A percentile compares a stretch with the other conserved stretches of the same genome.
Evolutionary conservation across 2,113 vertebrate species (phyloP).

Genomic region (Marcusenius ussheri): DNA sequence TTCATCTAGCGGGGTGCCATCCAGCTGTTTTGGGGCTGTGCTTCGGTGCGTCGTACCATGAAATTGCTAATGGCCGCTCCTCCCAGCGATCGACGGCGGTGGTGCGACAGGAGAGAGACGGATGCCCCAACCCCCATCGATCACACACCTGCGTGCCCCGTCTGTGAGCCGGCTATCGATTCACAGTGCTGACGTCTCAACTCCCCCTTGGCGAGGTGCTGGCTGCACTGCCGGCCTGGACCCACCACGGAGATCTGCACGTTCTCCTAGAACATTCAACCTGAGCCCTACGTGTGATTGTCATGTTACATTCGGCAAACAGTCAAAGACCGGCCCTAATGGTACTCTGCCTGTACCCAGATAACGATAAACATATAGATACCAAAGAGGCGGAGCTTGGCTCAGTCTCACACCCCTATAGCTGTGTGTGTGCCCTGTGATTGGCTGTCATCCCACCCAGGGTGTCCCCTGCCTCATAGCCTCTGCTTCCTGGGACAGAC

Average conservation of each 20-base stretch:
- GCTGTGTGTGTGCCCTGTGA: background rate
- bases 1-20: conserved; percentile 12
- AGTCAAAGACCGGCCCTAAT: background rate
- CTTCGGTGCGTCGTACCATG: background rate
- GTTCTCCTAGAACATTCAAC: background rate
- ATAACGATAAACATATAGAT: background rate
- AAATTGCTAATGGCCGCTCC: conserved; percentile 24
- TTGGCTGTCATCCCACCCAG: background rate
- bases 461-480: background rate
- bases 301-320: background rate
- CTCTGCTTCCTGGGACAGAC: background rate
- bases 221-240: background rate
- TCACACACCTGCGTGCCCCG: background rate
- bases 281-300: background rate
- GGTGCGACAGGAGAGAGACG: background rate
- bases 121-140: background rate
- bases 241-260: background rate
- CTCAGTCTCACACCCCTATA: background rate
- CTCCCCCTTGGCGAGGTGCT: background rate
- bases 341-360: background rate
- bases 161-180: background rate
- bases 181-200: background rate
- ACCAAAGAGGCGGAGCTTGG: background rate
- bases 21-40: conserved; percentile 5
- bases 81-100: conserved; percentile 1